phyloP scores from a whole-genome alignment of 2,797 vertebrate species.

The Tadarida brasiliensis region DNA sequence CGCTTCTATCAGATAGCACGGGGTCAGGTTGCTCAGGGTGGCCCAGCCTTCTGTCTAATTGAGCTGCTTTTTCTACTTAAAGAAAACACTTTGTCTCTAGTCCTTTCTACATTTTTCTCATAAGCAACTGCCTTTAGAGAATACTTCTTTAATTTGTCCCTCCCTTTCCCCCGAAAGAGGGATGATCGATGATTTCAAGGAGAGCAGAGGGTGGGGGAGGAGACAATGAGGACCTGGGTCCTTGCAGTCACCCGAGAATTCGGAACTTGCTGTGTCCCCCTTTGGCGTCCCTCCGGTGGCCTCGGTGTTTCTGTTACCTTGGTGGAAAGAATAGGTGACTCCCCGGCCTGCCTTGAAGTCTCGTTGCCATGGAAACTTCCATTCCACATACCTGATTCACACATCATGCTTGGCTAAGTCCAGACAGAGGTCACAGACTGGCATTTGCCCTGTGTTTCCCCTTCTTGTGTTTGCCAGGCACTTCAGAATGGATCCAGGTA shows the following conservation, averaged over 20 bases:
- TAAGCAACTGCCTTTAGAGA: background rate
- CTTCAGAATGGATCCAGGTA: background rate
- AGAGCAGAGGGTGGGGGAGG: background rate
- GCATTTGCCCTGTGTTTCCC: slow-evolving; percentile 78
- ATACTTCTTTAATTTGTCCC: background rate
- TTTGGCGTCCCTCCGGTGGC: slow-evolving; percentile 7
- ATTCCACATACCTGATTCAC: slow-evolving; percentile 80
- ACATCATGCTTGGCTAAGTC: slow-evolving; percentile 42
- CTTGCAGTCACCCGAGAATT: background rate
- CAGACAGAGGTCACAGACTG: slow-evolving; percentile 77
- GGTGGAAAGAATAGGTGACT: background rate
- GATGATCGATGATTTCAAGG: background rate
- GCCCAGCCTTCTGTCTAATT: background rate
- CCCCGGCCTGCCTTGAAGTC: slow-evolving; percentile 49
- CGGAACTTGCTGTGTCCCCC: background rate
- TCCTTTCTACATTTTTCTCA: background rate
- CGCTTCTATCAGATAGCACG: background rate
- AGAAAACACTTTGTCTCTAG: background rate
- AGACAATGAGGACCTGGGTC: background rate
- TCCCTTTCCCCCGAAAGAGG: background rate
- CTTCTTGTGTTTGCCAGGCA: slow-evolving; percentile 62
- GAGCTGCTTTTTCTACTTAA: background rate
- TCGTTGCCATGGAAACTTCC: slow-evolving; percentile 84
- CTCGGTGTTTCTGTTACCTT: slow-evolving; percentile 63
- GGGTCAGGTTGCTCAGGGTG: slow-evolving; percentile 47